Evolutionary conservation across 2,113 vertebrate species (phyloP).

Genomic region (Porphyrio hochstetteri): DNA sequence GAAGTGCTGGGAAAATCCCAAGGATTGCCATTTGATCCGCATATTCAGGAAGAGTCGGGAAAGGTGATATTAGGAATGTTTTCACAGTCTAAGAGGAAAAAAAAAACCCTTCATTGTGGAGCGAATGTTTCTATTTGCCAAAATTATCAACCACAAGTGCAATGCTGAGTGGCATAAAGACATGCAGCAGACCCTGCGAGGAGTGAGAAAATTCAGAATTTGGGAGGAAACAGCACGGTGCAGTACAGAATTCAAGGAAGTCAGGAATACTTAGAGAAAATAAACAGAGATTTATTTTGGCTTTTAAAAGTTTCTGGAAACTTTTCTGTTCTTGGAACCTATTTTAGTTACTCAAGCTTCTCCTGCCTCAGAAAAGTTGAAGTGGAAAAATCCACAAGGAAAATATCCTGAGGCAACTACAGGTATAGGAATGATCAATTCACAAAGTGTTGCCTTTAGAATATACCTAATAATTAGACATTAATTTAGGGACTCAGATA

Average conservation of each 20-base stretch:
- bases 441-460: not conserved
- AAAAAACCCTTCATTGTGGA: not conserved
- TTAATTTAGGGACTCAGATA: not conserved
- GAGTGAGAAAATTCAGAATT: not conserved
- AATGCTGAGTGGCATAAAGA: not conserved
- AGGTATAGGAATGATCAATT: not conserved
- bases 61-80: not conserved
- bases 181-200: not conserved
- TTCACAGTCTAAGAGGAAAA: not conserved
- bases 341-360: not conserved
- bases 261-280: not conserved
- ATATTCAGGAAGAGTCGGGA: not conserved
- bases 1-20: not conserved
- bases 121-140: not conserved
- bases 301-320: not conserved
- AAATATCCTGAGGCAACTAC: not conserved
- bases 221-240: not conserved
- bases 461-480: not conserved
- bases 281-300: not conserved
- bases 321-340: not conserved
- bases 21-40: not conserved
- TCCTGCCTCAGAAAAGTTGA: not conserved
- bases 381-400: not conserved
- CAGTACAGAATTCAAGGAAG: not conserved
- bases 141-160: not conserved